Base-by-base conservation (phyloP, 2,888 invertebrate genomes). In the Anticlea derivata region DNA sequence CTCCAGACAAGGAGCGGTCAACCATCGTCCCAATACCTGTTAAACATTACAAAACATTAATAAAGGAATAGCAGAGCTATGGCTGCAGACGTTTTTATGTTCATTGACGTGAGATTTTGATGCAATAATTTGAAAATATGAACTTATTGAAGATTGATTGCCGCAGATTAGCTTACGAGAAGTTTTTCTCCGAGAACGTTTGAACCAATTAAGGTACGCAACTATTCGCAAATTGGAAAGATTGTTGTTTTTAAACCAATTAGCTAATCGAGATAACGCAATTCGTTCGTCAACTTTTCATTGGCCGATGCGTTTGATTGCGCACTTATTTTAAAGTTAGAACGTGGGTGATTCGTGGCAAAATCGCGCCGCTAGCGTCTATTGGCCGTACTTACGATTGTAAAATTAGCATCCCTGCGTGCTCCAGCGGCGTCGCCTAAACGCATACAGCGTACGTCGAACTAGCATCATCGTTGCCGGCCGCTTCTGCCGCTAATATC, bases 351-450 rank as follows among this genome's bases (percentile, higher is more conserved):
- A 17, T 29, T 20, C 44, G 46, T 23, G 34, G 46, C 53, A 43
- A 30, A 20, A 50, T 56, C 63, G 66, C 60, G 62, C 66, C 58
- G 60, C 52, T 58, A 61, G 55, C 62, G 70, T 65, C 60, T 63
- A 61, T 67, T 53, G 55, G 75, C 78, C 80, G 81, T 82, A 82
- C 81, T 82, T 82, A 82, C 81, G 78, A 76, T 81, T 78, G 70
- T 60, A 60, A 61, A 63, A 61, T 69, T 69, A 66, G 70, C 60
- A 66, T 65, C 58, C 61, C 29, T 52, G 59, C 55, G 66, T 72
- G 75, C 73, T 75, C 50, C 77, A 47, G 77, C 50, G 70, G 78
- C 53, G 60, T 65, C 82, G 84, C 83, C 81, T 84, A 85, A 50
- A 83, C 77, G 74, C 70, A 63, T 65, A 68, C 70, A 61, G 70